These are phyloP conservation scores for Mus spretus DNA, from an alignment of 2,797 vertebrate genomes.

Conservation along the genomic window DNA sequence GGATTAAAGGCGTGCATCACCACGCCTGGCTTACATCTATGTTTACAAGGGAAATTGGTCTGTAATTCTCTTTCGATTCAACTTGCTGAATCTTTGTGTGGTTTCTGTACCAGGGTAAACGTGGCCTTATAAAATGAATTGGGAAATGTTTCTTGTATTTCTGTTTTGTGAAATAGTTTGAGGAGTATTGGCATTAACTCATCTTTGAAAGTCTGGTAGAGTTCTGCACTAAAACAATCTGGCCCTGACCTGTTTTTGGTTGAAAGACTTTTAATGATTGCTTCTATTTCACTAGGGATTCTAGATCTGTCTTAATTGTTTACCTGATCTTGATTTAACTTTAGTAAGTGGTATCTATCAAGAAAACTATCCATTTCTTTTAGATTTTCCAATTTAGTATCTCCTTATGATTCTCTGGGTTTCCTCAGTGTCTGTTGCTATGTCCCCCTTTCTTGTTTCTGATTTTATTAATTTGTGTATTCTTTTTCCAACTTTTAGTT, in stretches of 20 bases:
- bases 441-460: neutral
- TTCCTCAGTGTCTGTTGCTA: neutral
- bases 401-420: neutral
- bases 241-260: neutral
- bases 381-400: neutral
- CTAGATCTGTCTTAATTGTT: neutral
- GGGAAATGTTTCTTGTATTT: neutral
- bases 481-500: neutral
- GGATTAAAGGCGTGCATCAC: too few species aligned
- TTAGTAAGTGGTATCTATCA: neutral
- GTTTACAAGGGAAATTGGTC: neutral
- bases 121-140: neutral
- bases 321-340: neutral
- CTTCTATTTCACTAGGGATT: neutral
- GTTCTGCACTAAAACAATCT: neutral
- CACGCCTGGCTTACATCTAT: neutral
- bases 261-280: neutral
- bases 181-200: neutral
- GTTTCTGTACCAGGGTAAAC: neutral
- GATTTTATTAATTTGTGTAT: neutral
- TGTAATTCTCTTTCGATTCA: neutral
- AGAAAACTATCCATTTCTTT: neutral
- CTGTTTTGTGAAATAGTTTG: neutral
- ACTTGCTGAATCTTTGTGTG: neutral
- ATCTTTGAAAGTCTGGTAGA: neutral